phyloP scores from a whole-genome alignment of 2,888 invertebrate species.

The Branchellion lobata region DNA sequence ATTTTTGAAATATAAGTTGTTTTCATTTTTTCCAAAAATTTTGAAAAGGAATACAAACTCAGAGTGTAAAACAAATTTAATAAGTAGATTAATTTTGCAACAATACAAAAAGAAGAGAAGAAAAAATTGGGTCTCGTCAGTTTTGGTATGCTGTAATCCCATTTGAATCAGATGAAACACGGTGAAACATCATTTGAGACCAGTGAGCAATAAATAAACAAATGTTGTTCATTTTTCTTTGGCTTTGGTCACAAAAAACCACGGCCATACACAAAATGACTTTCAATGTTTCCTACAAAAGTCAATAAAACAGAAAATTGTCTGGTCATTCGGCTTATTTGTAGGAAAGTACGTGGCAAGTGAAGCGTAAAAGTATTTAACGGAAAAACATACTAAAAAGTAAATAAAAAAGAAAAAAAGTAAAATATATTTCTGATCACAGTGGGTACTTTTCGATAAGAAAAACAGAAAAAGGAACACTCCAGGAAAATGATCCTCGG shows the following conservation, averaged over 20 bases:
- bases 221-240: conserved; percentile 8
- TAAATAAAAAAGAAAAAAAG: too few species aligned
- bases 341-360: neutral
- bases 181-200: conserved; percentile 18
- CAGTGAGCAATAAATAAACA: neutral
- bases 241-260: neutral
- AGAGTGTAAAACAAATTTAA: too few species aligned
- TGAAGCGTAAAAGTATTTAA: neutral
- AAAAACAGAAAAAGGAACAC: too few species aligned
- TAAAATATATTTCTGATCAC: too few species aligned
- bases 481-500: neutral
- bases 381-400: too few species aligned
- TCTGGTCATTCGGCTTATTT: conserved; percentile 18
- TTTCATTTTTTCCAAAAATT: too few species aligned
- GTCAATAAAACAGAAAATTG: conserved; percentile 7
- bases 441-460: too few species aligned
- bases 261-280: conserved; percentile 15
- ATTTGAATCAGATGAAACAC: neutral
- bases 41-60: too few species aligned
- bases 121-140: neutral
- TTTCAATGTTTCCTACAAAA: conserved; percentile 9
- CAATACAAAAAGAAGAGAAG: neutral
- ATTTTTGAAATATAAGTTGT: too few species aligned
- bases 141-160: neutral
- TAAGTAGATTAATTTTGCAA: neutral